These are phyloP conservation scores for Priocnemis perturbator DNA, from an alignment of 2,888 invertebrate species.

Conservation along the genomic window DNA sequence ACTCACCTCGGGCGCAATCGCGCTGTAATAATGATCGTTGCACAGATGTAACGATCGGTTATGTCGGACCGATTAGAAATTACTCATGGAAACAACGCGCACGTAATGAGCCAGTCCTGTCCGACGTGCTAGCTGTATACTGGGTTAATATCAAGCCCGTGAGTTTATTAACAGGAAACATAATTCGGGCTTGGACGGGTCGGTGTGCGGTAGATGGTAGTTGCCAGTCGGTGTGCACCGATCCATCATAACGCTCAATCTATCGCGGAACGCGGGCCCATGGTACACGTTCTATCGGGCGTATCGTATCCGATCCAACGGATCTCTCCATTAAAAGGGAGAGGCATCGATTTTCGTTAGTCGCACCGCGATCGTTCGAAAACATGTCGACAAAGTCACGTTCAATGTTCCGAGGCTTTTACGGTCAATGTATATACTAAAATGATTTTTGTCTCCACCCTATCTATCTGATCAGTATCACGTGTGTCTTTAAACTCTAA, in stretches of 20 bases:
- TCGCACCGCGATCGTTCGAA: slow-evolving; percentile 2
- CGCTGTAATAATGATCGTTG: too few relatives aligned
- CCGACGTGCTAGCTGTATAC: not conserved
- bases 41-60: too few relatives aligned
- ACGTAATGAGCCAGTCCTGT: not conserved
- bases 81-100: not conserved
- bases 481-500: too few relatives aligned
- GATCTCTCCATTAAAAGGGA: slow-evolving; percentile 44
- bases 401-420: not conserved
- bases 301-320: slow-evolving; percentile 35
- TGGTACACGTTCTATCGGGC: slow-evolving; percentile 36
- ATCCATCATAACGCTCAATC: slow-evolving; percentile 55
- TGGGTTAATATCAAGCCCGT: slow-evolving; percentile 21
- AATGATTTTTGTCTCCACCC: too few relatives aligned
- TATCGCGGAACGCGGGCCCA: slow-evolving; percentile 43
- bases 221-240: slow-evolving; percentile 24
- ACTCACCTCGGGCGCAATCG: too few relatives aligned
- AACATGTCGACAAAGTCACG: slow-evolving; percentile 31
- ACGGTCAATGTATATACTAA: too few relatives aligned
- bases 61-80: too few relatives aligned
- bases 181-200: slow-evolving; percentile 20
- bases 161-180: slow-evolving; percentile 36
- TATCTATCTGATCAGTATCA: too few relatives aligned
- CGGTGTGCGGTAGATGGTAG: slow-evolving; percentile 3
- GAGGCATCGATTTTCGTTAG: slow-evolving; percentile 15